A percentile compares a stretch with the other conserved stretches of the same genome.
Conservation (phyloP, 2,888 invertebrate genomes). For the Eugnorisma glareosa region DNA sequence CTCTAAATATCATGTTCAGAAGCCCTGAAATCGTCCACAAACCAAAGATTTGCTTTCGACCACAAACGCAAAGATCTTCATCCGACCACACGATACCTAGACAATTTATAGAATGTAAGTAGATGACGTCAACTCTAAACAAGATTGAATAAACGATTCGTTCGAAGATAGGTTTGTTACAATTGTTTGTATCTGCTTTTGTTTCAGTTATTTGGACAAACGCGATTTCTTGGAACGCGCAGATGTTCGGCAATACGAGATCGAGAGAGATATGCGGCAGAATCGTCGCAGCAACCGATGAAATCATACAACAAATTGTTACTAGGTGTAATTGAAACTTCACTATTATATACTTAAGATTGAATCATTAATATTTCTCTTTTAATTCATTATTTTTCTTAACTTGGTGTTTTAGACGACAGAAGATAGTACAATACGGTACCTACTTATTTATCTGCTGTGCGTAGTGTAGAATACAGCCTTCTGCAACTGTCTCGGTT, state of each 20-base stretch:
- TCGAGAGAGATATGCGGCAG: conserved; percentile 95
- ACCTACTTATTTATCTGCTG: no score
- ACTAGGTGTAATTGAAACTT: conserved; percentile 12
- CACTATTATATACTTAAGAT: conserved; percentile 37
- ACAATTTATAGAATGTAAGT: conserved; percentile 11
- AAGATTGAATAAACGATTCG: conserved; percentile 11
- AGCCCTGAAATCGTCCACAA: background rate
- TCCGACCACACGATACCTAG: background rate
- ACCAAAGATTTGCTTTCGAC: background rate
- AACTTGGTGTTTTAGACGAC: background rate
- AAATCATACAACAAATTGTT: conserved; percentile 46
- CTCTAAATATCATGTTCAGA: background rate
- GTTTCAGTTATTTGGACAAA: conserved; percentile 95
- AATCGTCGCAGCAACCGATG: conserved; percentile 92
- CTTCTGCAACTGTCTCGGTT: conserved; percentile 4
- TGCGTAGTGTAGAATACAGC: background rate
- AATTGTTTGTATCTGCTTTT: conserved; percentile 28
- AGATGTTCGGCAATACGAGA: conserved; percentile 97
- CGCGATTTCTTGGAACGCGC: conserved; percentile 97
- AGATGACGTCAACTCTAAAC: conserved; percentile 18
- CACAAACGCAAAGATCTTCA: background rate
- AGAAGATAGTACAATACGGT: background rate
- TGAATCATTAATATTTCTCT: background rate
- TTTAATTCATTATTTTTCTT: background rate
- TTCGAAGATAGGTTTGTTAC: conserved; percentile 4